These are phyloP conservation scores for Apomyelois bistriatella DNA, from an alignment of 2,888 invertebrate genomes.

Conservation along the genomic window DNA sequence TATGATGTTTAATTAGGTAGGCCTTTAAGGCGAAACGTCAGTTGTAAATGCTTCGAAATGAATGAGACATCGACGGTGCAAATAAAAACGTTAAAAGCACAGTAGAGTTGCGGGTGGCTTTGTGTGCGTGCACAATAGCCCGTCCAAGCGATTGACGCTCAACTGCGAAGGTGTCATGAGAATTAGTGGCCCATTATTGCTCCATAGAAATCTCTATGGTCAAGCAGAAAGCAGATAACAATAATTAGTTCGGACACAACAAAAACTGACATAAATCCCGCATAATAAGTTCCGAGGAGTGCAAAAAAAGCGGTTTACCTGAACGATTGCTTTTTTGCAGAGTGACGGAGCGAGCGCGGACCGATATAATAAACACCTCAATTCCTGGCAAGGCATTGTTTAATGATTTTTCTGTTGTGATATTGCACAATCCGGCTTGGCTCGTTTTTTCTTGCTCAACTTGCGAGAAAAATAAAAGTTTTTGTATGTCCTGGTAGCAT, in stretches of 20 bases:
- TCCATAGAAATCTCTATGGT: slow-evolving; percentile 67
- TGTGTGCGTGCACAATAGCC: slow-evolving; percentile 61
- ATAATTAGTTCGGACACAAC: slow-evolving; percentile 74
- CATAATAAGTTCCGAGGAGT: slow-evolving; percentile 69
- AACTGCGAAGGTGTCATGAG: slow-evolving; percentile 73
- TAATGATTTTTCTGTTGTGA: slow-evolving; percentile 77
- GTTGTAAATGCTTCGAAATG: slow-evolving; percentile 39
- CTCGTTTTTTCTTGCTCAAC: slow-evolving; percentile 56
- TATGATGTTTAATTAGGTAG: slow-evolving; percentile 34
- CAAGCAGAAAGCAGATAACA: slow-evolving; percentile 76
- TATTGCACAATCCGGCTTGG: slow-evolving; percentile 73
- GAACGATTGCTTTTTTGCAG: slow-evolving; percentile 62
- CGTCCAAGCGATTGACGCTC: slow-evolving; percentile 62
- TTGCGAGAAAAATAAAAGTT: slow-evolving; percentile 69
- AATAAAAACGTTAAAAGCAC: slow-evolving; percentile 68
- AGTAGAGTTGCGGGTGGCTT: slow-evolving; percentile 73
- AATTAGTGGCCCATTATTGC: slow-evolving; percentile 77
- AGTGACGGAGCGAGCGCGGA: slow-evolving; percentile 57
- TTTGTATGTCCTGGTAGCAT: slow-evolving; percentile 74
- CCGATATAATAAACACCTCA: slow-evolving; percentile 78
- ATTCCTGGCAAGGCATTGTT: slow-evolving; percentile 76
- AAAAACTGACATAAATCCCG: slow-evolving; percentile 80
- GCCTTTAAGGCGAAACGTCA: slow-evolving; percentile 9
- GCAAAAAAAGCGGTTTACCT: slow-evolving; percentile 74
- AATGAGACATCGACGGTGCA: slow-evolving; percentile 66